Base-by-base conservation (phyloP, 2,797 vertebrate genomes). In the Scarus forsteni region DNA sequence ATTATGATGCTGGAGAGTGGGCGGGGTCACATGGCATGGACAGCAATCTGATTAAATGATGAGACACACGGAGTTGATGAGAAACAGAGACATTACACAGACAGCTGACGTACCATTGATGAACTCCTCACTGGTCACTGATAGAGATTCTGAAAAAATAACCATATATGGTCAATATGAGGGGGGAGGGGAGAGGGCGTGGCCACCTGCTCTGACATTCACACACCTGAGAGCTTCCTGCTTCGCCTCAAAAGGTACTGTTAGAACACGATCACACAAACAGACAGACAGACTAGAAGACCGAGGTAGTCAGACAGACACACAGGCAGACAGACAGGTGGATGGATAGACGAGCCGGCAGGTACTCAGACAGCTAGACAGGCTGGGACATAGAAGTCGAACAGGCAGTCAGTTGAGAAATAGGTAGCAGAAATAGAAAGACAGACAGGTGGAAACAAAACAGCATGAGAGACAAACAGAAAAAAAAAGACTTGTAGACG, bases 71-170 rank as follows among this genome's bases (percentile, higher is more conserved):
- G 12, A 52, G 86, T 86, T 57, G 81, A 50, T 84, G 85, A 71
- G 84, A 87, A 84, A 86, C 73, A 55, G 69, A 65, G 60, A 90
- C 73, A 74, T 81, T 81, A 81, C 70, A 93, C 39, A 90, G 62
- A 86, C 75, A 84, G 87, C 87, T 84, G 93, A 98, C 97, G 89
- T 98, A 98, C 97, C 96, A 93, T 94, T 96, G 92, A 94, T 92
- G 95, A 93, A 94, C 84, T 98, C 96, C 95, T 99, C 97, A 99
- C 90, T 96, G 97, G 94, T 98, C 97, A 97, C 96, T 97, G 96
- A 98, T 94, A 95, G 96, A 98, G 95, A 98, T 98, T 98, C 97
- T 98, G 97, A 96, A 99, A 98, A 75, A 96, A 97, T 96, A 98
- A 97, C 94, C 96, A 81, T 94, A 96, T 60, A 75, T 82, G 77